Evolutionary conservation across 1,140 invertebrate species (phyloP).

Genomic region (Mycetomoellerius zeteki): DNA sequence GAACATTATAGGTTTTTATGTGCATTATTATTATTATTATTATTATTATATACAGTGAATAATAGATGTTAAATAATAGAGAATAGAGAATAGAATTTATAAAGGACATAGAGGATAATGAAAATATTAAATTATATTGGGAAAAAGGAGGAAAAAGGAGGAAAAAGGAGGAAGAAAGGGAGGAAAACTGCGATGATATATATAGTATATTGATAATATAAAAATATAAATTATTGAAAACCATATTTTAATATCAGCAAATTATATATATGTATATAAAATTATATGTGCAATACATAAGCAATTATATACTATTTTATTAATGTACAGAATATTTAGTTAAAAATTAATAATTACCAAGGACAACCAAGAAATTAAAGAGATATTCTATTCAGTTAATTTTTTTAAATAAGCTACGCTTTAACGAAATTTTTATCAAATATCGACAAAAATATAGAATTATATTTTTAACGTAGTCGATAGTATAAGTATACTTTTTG

Average conservation of each 20-base stretch:
- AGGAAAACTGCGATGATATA: background rate
- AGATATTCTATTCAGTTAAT: background rate
- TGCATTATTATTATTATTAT: background rate
- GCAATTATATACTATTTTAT: background rate
- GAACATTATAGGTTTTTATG: background rate
- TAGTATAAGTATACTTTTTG: too few relatives aligned
- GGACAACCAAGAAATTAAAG: too few relatives aligned
- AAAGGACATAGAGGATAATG: background rate
- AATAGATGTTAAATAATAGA: background rate
- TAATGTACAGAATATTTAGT: background rate
- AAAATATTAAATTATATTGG: background rate
- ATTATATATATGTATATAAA: background rate
- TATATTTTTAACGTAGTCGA: background rate
- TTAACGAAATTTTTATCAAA: background rate
- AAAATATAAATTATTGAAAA: slow-evolving; percentile 11
- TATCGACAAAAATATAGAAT: background rate
- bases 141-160: background rate
- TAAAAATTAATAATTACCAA: background rate
- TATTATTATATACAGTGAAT: background rate
- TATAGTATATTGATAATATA: background rate
- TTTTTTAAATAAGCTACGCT: background rate
- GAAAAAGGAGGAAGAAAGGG: too few relatives aligned
- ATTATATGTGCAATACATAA: background rate
- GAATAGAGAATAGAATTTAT: background rate
- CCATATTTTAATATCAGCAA: background rate